Base-by-base conservation (phyloP, 2,113 vertebrate species). In the Sus scrofa region DNA sequence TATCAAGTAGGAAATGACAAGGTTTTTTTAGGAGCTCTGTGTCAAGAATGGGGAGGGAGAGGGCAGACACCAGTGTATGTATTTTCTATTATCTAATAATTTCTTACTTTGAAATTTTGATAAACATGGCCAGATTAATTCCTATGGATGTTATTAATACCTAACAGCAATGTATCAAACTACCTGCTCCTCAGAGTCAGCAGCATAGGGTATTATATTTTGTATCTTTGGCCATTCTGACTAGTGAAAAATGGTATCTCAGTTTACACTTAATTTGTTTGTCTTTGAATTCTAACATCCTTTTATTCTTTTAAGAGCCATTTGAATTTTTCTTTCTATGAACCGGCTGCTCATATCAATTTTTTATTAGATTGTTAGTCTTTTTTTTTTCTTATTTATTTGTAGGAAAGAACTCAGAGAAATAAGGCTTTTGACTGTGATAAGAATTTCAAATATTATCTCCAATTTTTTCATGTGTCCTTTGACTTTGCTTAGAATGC, bases 331-430 rank as follows among this genome's bases (percentile, higher is more conserved):
- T 89, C 68, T 96, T 83, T 78, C 50, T 88, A 58, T 91, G 77
- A 93, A 63, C 15, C 54, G 50, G 27, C 74, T 89, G 58, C 22
- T 97, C 24, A 52, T 91, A 52, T 52, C 24, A 81, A 83, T 60
- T 65, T 93, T 85, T 89, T 94, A 63, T 86, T 96, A 86, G 19
- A 34, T 82, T 83, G 60, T 62, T 77, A 77, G 39, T 68, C 11
- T 52, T 95, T 89, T 44, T 89, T 44, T 94, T 75, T 94, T 81
- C 84, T 87, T 68, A 75, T 34, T 91, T 32, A 81, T 81, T 93
- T 90, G 14, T 87, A 93, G 90, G 34, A 90, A 82, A 93, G 34
- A 90, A 82, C 44, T 89, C 18, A 73, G 39, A 82, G 68, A 94
- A 92, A 87, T 86, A n/a, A 70, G 26, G 39, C 37, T 86, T 75